These are phyloP conservation scores for Brachionus calyciflorus DNA, from an alignment of 1,140 invertebrate genomes.

Conservation along the genomic window DNA sequence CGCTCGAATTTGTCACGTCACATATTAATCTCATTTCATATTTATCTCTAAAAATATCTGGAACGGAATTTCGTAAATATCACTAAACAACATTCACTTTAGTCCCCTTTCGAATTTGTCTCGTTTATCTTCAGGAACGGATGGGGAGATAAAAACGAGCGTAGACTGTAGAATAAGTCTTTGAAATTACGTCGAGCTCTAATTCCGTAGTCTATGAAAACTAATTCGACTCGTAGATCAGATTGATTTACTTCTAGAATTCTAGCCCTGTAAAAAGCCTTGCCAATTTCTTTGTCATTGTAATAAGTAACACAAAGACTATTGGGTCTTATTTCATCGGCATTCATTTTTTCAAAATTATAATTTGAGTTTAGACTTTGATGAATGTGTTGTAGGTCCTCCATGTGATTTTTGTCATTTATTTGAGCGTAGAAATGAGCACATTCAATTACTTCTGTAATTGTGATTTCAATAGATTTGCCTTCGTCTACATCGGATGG, in stretches of 20 bases:
- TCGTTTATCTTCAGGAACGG: no score
- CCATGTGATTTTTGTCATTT: neutral
- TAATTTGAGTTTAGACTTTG: neutral
- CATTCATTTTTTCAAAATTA: neutral
- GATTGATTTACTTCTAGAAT: neutral
- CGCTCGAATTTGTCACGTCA: no score
- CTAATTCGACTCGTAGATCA: neutral
- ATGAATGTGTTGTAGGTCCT: neutral
- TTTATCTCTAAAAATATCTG: no score
- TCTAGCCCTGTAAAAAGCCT: slow-evolving; percentile 20
- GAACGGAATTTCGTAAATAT: no score
- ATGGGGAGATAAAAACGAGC: no score
- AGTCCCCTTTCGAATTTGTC: no score
- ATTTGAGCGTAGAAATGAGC: slow-evolving; percentile 36
- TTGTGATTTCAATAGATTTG: neutral
- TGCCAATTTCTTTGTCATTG: neutral
- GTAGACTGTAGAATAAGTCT: neutral
- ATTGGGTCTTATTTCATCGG: neutral
- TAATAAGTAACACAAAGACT: slow-evolving; percentile 3
- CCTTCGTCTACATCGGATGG: neutral
- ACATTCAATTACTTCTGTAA: slow-evolving; percentile 22
- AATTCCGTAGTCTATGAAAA: slow-evolving; percentile 29
- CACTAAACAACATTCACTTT: no score
- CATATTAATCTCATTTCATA: no score
- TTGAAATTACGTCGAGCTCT: neutral